These are phyloP conservation scores for Chymomyza procnemis DNA, from an alignment of 2,888 invertebrate species.

Conservation along the genomic window DNA sequence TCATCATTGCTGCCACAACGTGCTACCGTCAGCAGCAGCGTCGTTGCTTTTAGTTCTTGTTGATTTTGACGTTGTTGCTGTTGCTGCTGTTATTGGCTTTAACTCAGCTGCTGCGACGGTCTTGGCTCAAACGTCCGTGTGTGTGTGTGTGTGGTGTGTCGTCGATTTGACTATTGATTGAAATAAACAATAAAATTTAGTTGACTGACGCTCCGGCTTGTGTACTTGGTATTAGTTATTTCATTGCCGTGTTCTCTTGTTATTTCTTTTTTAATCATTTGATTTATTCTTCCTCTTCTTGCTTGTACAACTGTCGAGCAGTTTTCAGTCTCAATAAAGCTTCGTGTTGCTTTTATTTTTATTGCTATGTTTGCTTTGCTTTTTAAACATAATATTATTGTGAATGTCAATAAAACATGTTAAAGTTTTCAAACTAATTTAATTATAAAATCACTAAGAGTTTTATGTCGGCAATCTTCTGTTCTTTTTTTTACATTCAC, in stretches of 20 bases:
- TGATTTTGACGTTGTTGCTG: conserved; percentile 37
- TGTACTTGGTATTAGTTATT: conserved; percentile 43
- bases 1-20: conserved; percentile 71
- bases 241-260: conserved; percentile 44
- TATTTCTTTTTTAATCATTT: not conserved
- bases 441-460: conserved; percentile 28
- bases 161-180: conserved; percentile 2
- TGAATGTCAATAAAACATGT: not conserved
- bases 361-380: not conserved
- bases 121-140: conserved; percentile 15
- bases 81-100: not conserved
- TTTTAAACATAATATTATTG: conserved; percentile 16
- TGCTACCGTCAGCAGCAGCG: not conserved
- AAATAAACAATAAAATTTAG: conserved; percentile 3
- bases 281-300: conserved; percentile 35
- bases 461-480: conserved; percentile 60
- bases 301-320: conserved; percentile 16
- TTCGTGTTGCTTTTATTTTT: not conserved
- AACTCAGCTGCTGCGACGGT: conserved; percentile 10
- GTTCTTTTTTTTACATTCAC: conserved; percentile 61
- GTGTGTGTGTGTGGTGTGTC: not conserved
- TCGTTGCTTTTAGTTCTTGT: conserved; percentile 18
- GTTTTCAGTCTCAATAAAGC: not conserved
- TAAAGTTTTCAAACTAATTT: conserved; percentile 31
- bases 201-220: not conserved